These are phyloP conservation scores for Tachystola acroxantha DNA, from an alignment of 2,888 invertebrate species.

Conservation along the genomic window DNA sequence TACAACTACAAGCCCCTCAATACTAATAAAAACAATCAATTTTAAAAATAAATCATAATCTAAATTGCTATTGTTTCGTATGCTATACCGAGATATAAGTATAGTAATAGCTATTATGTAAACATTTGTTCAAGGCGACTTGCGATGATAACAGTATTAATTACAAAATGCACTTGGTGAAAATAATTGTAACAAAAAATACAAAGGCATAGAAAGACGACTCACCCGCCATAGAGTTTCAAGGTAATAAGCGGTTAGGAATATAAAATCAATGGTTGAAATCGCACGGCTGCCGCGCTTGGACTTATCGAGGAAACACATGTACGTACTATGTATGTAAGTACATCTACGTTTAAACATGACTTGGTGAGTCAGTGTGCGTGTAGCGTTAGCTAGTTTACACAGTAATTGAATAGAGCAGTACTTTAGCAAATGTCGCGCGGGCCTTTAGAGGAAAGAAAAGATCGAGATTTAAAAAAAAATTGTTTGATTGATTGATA, in stretches of 20 bases:
- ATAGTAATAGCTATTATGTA: slow-evolving; percentile 16
- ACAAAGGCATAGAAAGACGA: slow-evolving; percentile 20
- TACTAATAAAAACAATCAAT: not conserved
- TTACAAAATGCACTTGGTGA: slow-evolving; percentile 1
- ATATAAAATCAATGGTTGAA: slow-evolving; percentile 67
- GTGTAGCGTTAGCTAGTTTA: slow-evolving; percentile 27
- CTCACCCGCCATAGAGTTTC: slow-evolving; percentile 71
- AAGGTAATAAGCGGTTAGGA: slow-evolving; percentile 52
- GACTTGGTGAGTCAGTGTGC: slow-evolving; percentile 27
- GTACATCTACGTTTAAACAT: not conserved
- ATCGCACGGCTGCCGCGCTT: slow-evolving; percentile 53
- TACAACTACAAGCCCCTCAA: too few species aligned
- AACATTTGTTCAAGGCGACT: slow-evolving; percentile 36
- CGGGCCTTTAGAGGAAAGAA: too few species aligned
- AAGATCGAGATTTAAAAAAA: too few species aligned
- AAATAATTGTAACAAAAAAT: slow-evolving; percentile 3
- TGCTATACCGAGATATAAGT: not conserved
- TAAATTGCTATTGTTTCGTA: not conserved
- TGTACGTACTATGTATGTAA: slow-evolving; percentile 31
- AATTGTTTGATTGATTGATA: too few species aligned
- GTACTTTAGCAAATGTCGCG: too few species aligned
- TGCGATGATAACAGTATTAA: slow-evolving; percentile 25
- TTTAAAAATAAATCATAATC: not conserved
- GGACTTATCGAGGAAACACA: slow-evolving; percentile 55
- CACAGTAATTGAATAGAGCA: too few species aligned